Evolutionary conservation across 1,140 invertebrate genomes (phyloP), one percentile per base, ranked within the genome.

Genomic region (Periplaneta americana): DNA sequence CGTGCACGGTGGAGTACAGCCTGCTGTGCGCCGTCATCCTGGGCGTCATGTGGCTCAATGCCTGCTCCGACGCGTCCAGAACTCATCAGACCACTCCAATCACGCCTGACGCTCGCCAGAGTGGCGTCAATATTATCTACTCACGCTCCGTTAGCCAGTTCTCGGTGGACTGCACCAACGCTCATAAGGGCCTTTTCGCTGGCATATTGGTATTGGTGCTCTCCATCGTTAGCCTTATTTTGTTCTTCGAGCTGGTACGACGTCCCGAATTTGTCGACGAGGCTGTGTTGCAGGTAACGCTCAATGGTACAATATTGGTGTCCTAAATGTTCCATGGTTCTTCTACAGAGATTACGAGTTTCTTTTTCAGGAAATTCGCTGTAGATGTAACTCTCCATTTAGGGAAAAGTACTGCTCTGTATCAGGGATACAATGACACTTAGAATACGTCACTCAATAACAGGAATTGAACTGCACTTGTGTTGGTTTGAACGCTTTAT

Each of bases 1-100:
- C 96, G 2, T 97, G 96, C 87, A 96, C 95, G 74, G 96, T 98
- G 84, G 96, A 97, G 88, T 97, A 97, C 89, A 91, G 90, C 75
- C 88, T 92, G 32, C 93, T 98, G 83, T 96, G 95, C 86, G 95
- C 96, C 36, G 96, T 96, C 32, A 95, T 97, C 85, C 88, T 94
- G 10, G 96, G 93, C 85, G 94, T 95, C 87, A 95, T 96, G 93
- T 96, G 95, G 95, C 35, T 35, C 8, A 32, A 57, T 11, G 15
- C 80, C 17, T 66, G 48, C 11, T 66, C 48, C 28, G 48, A 66
- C 22, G 13, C 6, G 22, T 32, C 13, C 8, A 31, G 9, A 13
- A 6, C n/a, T 8, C n/a, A 75, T 31, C 6, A 22, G 6, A 34
- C 35, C 37, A 57, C 76, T 18, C 31, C 31, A 5, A 13, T 37